Evolutionary conservation across 2,113 vertebrate species (phyloP), one percentile per base, ranked within the genome.

Genomic region (Coturnix japonica): DNA sequence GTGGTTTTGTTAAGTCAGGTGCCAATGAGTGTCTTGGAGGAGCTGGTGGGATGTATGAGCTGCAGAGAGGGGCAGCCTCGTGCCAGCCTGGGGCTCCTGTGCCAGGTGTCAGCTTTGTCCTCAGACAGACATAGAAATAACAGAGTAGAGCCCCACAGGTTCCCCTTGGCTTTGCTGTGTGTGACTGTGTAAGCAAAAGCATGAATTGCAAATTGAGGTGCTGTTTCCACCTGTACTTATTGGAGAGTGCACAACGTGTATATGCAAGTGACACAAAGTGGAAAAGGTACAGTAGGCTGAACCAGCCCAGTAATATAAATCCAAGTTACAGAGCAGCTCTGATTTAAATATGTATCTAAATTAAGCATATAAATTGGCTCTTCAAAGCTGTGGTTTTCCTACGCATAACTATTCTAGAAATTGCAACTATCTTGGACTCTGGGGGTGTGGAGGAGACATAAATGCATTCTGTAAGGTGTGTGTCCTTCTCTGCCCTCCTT

Each of bases 351-450:
- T 74, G 20, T 30, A 35, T 77, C 91, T 95, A 89, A 93, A 95
- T 93, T 85, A 95, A 93, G 84, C 84, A 70, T 66, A 33, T 70
- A 80, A 91, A 87, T 63, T 87, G 91, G 74, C 43, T 92, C 47
- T 76, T 87, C 37, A 67, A 59, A 92, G 81, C 78, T 87, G 41
- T 94, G 81, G 41, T 73, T 96, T 93, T 93, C 92, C 94, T 92
- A 89, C 91, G 72, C 89, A 39, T 51, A 92, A 79, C 94, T 95
- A 79, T 91, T 95, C 91, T 94, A 84, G 92, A 85, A 92, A 33
- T 87, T 85, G 92, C 81, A 92, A 87, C 92, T 94, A 93, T 94
- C 91, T 87, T 93, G 95, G 94, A 95, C 89, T 95, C 86, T 85
- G 92, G 91, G 94, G 91, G 90, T 63, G 94, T 82, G 87, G 67